These are phyloP conservation scores for Euphydryas editha DNA, from an alignment of 2,888 invertebrate genomes.

Conservation along the genomic window DNA sequence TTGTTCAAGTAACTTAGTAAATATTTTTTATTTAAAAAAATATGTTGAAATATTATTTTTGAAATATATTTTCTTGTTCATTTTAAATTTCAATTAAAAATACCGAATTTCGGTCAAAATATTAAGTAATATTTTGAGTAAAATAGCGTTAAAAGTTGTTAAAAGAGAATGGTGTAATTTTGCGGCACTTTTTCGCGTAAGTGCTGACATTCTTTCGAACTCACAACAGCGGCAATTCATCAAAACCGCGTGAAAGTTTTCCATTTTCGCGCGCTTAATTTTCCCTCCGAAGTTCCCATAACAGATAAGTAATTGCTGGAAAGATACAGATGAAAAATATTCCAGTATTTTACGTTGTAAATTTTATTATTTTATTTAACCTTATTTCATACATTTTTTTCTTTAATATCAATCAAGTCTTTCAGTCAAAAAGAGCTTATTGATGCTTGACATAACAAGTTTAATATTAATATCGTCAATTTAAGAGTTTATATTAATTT, in stretches of 20 bases:
- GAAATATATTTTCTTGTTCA: neutral
- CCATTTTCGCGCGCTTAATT: conserved; percentile 65
- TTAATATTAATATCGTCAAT: too few relatives aligned
- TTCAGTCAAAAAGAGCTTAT: too few relatives aligned
- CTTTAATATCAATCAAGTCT: too few relatives aligned
- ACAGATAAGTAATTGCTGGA: conserved; percentile 33
- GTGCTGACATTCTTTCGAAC: conserved; percentile 51
- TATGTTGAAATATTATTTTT: neutral
- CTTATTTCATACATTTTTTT: too few relatives aligned
- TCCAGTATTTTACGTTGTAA: neutral
- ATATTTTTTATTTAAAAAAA: neutral
- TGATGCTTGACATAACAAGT: too few relatives aligned
- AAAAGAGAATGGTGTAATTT: conserved; percentile 36
- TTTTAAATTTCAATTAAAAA: neutral
- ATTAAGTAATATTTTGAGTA: conserved; percentile 29
- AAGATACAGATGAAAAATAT: conserved; percentile 9
- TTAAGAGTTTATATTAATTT: too few relatives aligned
- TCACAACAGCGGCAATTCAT: conserved; percentile 71
- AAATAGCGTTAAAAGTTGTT: conserved; percentile 33
- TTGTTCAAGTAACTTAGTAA: neutral
- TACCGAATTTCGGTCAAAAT: neutral
- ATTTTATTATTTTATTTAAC: neutral
- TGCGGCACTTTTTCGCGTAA: conserved; percentile 36
- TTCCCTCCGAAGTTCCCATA: conserved; percentile 52
- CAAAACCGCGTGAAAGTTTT: conserved; percentile 59